phyloP scores from a whole-genome alignment of 2,888 invertebrate species.

The Gortyna flavago region DNA sequence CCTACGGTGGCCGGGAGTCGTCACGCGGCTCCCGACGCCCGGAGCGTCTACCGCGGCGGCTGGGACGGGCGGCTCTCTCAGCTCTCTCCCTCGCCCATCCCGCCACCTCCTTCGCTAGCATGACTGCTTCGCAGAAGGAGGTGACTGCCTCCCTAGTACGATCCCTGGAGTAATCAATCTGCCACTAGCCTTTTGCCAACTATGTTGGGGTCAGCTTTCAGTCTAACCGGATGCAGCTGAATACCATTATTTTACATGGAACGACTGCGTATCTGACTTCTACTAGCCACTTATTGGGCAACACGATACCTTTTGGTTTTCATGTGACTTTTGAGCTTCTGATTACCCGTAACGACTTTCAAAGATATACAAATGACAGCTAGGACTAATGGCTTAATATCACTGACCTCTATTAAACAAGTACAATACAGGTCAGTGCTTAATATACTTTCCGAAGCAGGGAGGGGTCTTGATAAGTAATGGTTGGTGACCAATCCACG shows the following conservation, averaged over 20 bases:
- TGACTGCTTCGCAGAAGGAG: too few species aligned
- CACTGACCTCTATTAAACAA: too few species aligned
- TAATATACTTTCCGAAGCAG: neutral
- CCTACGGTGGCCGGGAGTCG: too few species aligned
- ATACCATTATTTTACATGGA: too few species aligned
- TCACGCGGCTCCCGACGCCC: too few species aligned
- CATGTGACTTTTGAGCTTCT: neutral
- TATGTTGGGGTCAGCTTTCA: neutral
- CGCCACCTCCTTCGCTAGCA: too few species aligned
- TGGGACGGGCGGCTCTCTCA: too few species aligned
- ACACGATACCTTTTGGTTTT: neutral
- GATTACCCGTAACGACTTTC: too few species aligned
- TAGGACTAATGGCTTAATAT: neutral
- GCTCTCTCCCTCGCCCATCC: too few species aligned
- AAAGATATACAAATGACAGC: neutral
- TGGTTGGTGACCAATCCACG: neutral
- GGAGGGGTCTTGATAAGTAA: neutral
- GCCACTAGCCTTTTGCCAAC: neutral
- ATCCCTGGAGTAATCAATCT: neutral
- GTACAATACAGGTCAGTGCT: too few species aligned
- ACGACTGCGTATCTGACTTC: neutral
- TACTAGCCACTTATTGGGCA: neutral
- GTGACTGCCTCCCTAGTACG: too few species aligned
- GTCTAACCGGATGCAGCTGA: neutral
- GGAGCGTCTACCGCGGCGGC: too few species aligned